Conservation (phyloP, 2,888 invertebrate species). For the Ametastegia equiseti region DNA sequence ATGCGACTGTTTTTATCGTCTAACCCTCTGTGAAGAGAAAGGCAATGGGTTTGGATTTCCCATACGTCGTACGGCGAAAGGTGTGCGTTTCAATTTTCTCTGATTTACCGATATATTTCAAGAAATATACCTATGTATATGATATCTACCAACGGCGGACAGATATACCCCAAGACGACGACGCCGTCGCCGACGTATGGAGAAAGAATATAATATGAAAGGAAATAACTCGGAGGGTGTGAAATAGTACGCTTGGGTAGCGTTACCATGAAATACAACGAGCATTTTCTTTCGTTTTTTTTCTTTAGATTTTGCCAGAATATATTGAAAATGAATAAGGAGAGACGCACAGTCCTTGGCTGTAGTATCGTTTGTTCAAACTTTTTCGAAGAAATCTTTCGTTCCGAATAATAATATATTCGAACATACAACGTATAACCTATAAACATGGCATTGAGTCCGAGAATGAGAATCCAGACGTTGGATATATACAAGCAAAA, state of each 20-base stretch:
- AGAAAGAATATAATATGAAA: constrained; percentile 47
- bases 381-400: not conserved
- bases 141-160: too few species aligned
- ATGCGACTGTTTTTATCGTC: not conserved
- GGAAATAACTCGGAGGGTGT: constrained; percentile 57
- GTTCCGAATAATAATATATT: not conserved
- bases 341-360: not conserved
- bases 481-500: not conserved
- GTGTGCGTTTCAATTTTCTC: constrained; percentile 37
- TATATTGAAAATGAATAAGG: constrained; percentile 30
- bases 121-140: constrained; percentile 29
- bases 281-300: constrained; percentile 33
- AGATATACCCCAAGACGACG: constrained; percentile 13
- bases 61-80: not conserved
- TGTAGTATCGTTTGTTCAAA: not conserved
- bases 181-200: not conserved
- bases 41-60: not conserved
- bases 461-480: not conserved
- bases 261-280: constrained; percentile 64
- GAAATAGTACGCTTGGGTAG: constrained; percentile 65
- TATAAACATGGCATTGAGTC: not conserved
- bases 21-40: constrained; percentile 17
- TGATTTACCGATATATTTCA: constrained; percentile 43
- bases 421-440: not conserved
- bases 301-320: constrained; percentile 19